Evolutionary conservation across 2,888 invertebrate genomes (phyloP), one percentile per base, ranked within the genome.

Genomic region (Apotomis turbidana): DNA sequence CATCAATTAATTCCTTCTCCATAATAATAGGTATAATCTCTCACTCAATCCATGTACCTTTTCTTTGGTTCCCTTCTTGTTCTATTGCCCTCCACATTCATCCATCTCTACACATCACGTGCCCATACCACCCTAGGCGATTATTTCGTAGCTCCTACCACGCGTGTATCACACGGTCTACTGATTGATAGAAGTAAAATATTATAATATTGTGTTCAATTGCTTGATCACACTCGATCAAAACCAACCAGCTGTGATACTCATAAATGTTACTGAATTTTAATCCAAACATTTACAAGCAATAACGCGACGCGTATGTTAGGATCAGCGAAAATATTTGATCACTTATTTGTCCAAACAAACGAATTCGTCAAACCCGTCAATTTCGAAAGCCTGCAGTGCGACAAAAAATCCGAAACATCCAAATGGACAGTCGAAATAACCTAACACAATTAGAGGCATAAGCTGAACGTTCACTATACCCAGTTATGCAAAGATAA

Each of bases 401-500:
- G 73, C 60, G 66, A 36, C 70, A 58, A 69, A 71, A 75, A 73
- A 75, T 73, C 57, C 62, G 55, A 70, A 73, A 54, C 69, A 59
- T n/a, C 55, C 15, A 57, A 52, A 70, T 73, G 67, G 60, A 66
- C 59, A 59, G 41, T 10, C 44, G 46, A 52, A 59, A 68, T 60
- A 59, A 72, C 81, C 80, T 83, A 87, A 87, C 83, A 80, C 84
- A 87, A 87, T 87, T 86, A 87, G 79, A 82, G 79, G 78, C 81
- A 83, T 84, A 85, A 84, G 86, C 81, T 79, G 5, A 41, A 79
- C 83, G 81, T 83, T 85, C 86, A 86, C 81, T 84, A 77, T 75
- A 83, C 82, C 80, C 81, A 82, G 85, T 85, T 87, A 87, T 86
- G 82, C 83, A 79, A 75, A 74, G 68, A 78, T 82, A 80, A 82